Evolutionary conservation across 2,113 vertebrate species (phyloP).

Genomic region (Calyptommatus sinebrachiatus): DNA sequence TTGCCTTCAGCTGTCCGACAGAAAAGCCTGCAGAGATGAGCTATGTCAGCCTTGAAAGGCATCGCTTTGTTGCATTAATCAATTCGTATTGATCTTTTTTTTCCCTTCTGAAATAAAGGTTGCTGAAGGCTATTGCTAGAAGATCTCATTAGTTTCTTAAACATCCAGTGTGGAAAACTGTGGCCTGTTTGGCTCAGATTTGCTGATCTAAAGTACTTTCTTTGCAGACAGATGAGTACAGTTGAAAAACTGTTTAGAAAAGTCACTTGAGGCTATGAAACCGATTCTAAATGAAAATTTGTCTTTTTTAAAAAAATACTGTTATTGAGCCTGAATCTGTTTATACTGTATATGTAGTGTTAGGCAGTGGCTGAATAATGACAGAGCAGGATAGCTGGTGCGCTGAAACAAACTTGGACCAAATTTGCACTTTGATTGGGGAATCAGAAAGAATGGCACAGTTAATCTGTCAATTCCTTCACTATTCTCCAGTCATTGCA

Average conservation of each 20-base stretch:
- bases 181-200: background rate
- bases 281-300: conserved; percentile 14
- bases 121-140: background rate
- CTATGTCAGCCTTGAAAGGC: conserved; percentile 18
- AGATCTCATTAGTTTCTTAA: conserved; percentile 34
- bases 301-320: background rate
- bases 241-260: background rate
- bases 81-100: conserved; percentile 17
- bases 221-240: background rate
- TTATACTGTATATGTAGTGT: no score
- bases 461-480: no score
- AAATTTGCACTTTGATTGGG: no score
- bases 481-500: no score
- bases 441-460: no score
- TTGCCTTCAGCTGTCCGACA: conserved; percentile 31
- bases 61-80: conserved; percentile 37
- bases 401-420: no score
- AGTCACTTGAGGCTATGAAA: background rate
- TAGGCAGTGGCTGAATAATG: no score
- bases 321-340: background rate
- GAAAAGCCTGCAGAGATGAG: conserved; percentile 39
- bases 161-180: conserved; percentile 15
- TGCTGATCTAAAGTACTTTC: conserved; percentile 20
- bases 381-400: no score
- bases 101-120: conserved; percentile 39